Evolutionary conservation across 2,888 invertebrate genomes (phyloP).

Genomic region (Leistus spinibarbis): DNA sequence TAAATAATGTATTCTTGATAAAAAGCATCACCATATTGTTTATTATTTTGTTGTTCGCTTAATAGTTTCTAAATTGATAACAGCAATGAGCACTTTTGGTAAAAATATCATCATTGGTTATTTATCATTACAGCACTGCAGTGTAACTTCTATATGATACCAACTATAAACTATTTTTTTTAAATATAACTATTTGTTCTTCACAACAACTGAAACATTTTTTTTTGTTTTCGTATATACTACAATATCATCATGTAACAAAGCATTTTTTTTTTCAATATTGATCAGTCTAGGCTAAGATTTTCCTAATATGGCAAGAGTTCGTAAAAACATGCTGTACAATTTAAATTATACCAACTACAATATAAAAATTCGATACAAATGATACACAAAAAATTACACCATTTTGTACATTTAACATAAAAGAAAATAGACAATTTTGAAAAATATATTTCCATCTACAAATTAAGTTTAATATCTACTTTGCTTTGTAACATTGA

Average conservation of each 20-base stretch:
- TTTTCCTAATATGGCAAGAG: conserved; percentile 56
- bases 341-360: conserved; percentile 19
- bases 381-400: conserved; percentile 4
- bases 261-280: conserved; percentile 51
- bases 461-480: conserved; percentile 13
- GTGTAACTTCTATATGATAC: conserved; percentile 44
- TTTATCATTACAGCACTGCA: conserved; percentile 47
- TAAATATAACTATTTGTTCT: conserved; percentile 36
- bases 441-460: neutral
- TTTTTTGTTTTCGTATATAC: conserved; percentile 42
- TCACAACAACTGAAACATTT: conserved; percentile 35
- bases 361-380: conserved; percentile 31
- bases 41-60: conserved; percentile 40
- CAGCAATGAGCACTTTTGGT: conserved; percentile 76
- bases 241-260: conserved; percentile 47
- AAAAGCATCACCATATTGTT: conserved; percentile 34
- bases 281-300: conserved; percentile 56
- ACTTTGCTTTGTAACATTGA: conserved; percentile 37
- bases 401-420: conserved; percentile 20
- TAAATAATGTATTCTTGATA: conserved; percentile 17
- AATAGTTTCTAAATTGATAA: conserved; percentile 54
- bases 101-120: conserved; percentile 59
- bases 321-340: conserved; percentile 51
- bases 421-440: conserved; percentile 5
- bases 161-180: conserved; percentile 26